phyloP scores from a whole-genome alignment of 92 coral and sea anemone genomes.

The Epizoanthus fatuus region DNA sequence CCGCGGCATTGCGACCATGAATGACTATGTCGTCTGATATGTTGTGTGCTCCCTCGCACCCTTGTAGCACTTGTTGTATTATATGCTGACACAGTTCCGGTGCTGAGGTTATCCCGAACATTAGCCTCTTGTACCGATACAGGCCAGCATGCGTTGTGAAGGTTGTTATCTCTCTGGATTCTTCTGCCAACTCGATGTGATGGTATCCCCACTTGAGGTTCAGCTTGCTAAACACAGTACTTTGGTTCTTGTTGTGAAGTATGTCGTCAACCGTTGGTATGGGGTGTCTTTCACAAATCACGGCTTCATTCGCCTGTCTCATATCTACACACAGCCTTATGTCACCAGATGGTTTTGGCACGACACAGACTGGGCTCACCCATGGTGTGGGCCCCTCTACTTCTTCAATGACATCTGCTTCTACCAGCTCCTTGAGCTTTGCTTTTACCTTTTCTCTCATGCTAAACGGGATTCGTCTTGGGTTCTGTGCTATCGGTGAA shows the following conservation, averaged over 20 bases:
- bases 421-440: slow-evolving; percentile 6
- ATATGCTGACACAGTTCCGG: background rate
- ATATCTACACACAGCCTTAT: too few species aligned
- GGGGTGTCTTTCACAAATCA: background rate
- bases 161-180: slow-evolving; percentile 41
- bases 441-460: background rate
- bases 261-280: too few species aligned
- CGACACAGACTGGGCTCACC: too few species aligned
- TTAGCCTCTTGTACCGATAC: slow-evolving; percentile 18
- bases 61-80: slow-evolving; percentile 1
- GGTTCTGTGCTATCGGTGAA: background rate
- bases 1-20: slow-evolving; percentile 21
- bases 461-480: slow-evolving; percentile 6
- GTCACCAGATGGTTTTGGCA: too few species aligned
- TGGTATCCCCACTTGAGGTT: slow-evolving; percentile 36
- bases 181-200: slow-evolving; percentile 41
- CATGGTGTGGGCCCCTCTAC: background rate
- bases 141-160: slow-evolving; percentile 1
- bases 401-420: slow-evolving; percentile 2
- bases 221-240: slow-evolving; percentile 31
- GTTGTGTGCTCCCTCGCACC: slow-evolving; percentile 32
- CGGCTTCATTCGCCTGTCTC: too few species aligned
- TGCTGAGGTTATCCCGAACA: slow-evolving; percentile 19
- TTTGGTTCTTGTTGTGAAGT: background rate
- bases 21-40: slow-evolving; percentile 39